A percentile compares a stretch with the other conserved stretches of the same genome.
phyloP scores from a whole-genome alignment of 2,888 invertebrate genomes.

The Chrysotoxum bicinctum region DNA sequence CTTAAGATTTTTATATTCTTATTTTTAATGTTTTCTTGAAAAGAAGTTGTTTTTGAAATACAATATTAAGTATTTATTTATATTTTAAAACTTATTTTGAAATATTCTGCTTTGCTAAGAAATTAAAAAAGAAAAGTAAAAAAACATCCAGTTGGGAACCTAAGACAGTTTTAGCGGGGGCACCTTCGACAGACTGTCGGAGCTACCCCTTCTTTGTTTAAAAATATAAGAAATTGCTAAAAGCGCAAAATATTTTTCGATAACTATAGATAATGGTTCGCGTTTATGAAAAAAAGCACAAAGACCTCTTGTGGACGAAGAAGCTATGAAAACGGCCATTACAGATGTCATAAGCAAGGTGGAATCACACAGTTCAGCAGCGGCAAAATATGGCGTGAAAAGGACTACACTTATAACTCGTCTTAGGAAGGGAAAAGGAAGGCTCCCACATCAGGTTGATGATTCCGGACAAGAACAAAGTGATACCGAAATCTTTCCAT shows the following conservation, averaged over 20 bases:
- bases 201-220: constrained; percentile 10
- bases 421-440: constrained; percentile 13
- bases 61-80: too few species aligned
- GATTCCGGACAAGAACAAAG: constrained; percentile 12
- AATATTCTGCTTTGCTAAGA: background rate
- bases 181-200: background rate
- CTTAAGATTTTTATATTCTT: too few species aligned
- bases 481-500: background rate
- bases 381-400: constrained; percentile 13
- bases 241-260: constrained; percentile 13
- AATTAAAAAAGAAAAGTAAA: background rate
- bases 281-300: constrained; percentile 4
- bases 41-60: constrained; percentile 4
- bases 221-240: too few species aligned
- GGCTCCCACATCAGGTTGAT: background rate
- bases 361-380: constrained; percentile 6
- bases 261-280: constrained; percentile 4
- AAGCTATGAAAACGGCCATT: constrained; percentile 9
- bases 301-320: background rate
- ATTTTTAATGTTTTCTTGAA: background rate
- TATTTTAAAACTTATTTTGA: background rate
- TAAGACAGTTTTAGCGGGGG: background rate
- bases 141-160: constrained; percentile 1
- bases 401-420: constrained; percentile 10
- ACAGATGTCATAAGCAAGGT: background rate